Percentiles rank a stretch among this genome's conserved stretches.
phyloP scores from a whole-genome alignment of 1,140 invertebrate genomes.

The Cheumatopsyche charites region DNA sequence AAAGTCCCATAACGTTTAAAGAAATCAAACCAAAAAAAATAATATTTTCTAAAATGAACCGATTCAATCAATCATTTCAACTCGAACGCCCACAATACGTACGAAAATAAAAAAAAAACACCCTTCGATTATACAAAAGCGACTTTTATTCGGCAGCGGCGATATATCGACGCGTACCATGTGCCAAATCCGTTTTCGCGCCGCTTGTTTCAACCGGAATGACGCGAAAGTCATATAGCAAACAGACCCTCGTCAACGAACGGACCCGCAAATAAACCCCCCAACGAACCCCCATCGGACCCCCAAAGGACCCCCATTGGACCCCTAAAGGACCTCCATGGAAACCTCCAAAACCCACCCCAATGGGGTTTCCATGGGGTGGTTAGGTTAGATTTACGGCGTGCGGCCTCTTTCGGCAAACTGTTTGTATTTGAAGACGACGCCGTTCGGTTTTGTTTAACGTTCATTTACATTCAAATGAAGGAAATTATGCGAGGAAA shows the following conservation, averaged over 20 bases:
- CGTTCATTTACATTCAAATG: conserved; percentile 44
- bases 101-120: not conserved
- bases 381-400: conserved; percentile 40
- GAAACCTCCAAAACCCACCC: not conserved
- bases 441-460: conserved; percentile 42
- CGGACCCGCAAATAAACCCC: conserved; percentile 24
- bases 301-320: too few relatives aligned
- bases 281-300: not conserved
- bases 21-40: too few relatives aligned
- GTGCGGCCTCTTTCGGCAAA: conserved; percentile 30
- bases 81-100: too few relatives aligned
- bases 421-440: conserved; percentile 47
- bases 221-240: conserved; percentile 43
- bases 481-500: conserved; percentile 41
- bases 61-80: too few relatives aligned
- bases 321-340: not conserved
- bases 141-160: not conserved
- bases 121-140: not conserved
- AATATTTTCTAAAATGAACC: too few relatives aligned
- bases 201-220: conserved; percentile 9
- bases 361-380: not conserved
- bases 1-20: too few relatives aligned
- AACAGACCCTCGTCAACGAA: conserved; percentile 44
- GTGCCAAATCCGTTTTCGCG: conserved; percentile 21
- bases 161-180: conserved; percentile 22